Evolutionary conservation across 2,888 invertebrate genomes (phyloP).

Genomic region (Griposia aprilina): DNA sequence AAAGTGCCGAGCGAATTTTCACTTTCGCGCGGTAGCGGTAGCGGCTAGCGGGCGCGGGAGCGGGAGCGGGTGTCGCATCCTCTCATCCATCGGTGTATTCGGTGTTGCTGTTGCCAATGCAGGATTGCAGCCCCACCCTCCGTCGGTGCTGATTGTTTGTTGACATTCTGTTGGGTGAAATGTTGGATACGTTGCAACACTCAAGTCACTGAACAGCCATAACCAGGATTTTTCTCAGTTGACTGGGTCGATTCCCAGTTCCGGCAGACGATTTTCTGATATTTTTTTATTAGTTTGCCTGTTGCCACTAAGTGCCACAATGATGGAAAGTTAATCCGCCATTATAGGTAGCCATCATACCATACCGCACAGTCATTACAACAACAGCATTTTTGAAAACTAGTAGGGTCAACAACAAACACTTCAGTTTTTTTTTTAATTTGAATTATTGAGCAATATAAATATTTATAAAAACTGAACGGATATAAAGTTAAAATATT

Average conservation of each 20-base stretch:
- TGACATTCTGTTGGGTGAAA: constrained; percentile 13
- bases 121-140: constrained; percentile 6
- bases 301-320: not conserved
- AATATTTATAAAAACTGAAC: not conserved
- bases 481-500: not conserved
- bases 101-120: not conserved
- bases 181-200: not conserved
- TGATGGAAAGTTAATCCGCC: not conserved
- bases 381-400: not conserved
- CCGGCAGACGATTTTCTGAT: not conserved
- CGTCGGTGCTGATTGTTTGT: not conserved
- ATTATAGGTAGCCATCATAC: not conserved
- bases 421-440: not conserved
- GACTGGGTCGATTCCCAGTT: not conserved
- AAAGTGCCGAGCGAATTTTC: constrained; percentile 89
- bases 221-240: not conserved
- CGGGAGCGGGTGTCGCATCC: constrained; percentile 71
- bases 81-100: constrained; percentile 1
- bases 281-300: not conserved
- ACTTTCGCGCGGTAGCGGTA: constrained; percentile 85
- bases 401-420: not conserved
- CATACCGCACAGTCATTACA: not conserved
- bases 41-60: constrained; percentile 78
- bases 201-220: not conserved
- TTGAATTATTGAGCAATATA: not conserved